These are phyloP conservation scores for Neogale vison DNA, from an alignment of 2,113 vertebrate species.

Conservation along the genomic window DNA sequence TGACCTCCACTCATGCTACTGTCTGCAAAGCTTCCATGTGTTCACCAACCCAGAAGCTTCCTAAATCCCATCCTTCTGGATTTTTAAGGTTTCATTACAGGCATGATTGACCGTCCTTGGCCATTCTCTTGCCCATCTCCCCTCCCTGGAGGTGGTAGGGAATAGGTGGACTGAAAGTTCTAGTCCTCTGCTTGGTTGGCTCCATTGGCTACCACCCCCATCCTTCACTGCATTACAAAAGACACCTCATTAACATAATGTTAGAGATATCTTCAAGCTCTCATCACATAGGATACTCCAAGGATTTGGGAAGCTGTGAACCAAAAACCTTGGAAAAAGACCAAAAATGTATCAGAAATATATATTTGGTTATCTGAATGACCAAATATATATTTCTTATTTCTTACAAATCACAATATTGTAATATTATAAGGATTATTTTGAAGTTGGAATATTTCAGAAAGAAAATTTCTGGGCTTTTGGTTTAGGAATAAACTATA, in stretches of 20 bases:
- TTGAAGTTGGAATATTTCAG: slow-evolving; percentile 20
- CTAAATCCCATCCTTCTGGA: neutral
- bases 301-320: neutral
- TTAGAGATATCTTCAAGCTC: neutral
- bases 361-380: neutral
- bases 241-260: neutral
- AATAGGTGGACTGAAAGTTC: neutral
- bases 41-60: neutral
- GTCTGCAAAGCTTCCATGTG: neutral
- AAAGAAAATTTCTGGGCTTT: neutral
- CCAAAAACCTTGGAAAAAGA: neutral
- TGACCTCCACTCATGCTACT: no score
- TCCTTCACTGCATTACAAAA: neutral
- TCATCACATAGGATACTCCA: neutral
- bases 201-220: neutral
- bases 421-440: neutral
- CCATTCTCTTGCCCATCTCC: neutral
- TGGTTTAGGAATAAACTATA: neutral
- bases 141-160: neutral
- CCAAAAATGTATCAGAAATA: neutral
- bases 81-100: neutral
- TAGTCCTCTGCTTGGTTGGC: neutral
- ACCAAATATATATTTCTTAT: neutral
- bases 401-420: neutral
- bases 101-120: neutral